Evolutionary conservation across 2,888 invertebrate genomes (phyloP).

Genomic region (Plebejus argus): DNA sequence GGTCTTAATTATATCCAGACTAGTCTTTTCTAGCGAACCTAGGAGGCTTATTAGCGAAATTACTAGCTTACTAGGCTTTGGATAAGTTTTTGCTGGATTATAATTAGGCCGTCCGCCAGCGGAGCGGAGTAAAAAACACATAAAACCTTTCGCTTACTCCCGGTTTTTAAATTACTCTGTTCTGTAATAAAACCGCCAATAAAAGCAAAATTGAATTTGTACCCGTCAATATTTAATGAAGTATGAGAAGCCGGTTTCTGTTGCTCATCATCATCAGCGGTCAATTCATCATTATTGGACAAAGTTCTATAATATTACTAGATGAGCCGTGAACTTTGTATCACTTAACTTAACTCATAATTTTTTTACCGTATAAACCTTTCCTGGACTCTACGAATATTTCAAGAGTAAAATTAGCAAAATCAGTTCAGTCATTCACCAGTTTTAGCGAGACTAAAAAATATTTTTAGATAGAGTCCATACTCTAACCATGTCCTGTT

Average conservation of each 20-base stretch:
- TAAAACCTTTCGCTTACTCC: background rate
- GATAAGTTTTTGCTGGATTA: constrained; percentile 4
- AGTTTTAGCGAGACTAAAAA: no score
- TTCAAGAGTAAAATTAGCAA: no score
- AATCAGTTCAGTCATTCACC: no score
- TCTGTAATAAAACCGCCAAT: background rate
- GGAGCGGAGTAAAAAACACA: constrained; percentile 20
- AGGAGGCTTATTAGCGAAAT: background rate
- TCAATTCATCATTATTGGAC: background rate
- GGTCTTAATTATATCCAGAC: background rate
- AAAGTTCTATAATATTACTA: no score
- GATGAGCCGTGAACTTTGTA: no score
- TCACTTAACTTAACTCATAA: no score
- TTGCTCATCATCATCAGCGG: background rate
- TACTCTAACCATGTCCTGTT: no score
- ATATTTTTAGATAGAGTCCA: no score
- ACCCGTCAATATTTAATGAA: constrained; percentile 12
- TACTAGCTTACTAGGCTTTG: background rate
- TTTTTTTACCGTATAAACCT: no score
- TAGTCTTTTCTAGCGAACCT: background rate
- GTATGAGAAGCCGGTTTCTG: background rate
- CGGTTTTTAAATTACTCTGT: constrained; percentile 4
- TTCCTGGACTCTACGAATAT: no score
- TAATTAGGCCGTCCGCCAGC: constrained; percentile 12
- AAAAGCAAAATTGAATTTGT: constrained; percentile 17